These are phyloP conservation scores for Notamacropus eugenii DNA, from an alignment of 2,797 vertebrate genomes.

Conservation along the genomic window DNA sequence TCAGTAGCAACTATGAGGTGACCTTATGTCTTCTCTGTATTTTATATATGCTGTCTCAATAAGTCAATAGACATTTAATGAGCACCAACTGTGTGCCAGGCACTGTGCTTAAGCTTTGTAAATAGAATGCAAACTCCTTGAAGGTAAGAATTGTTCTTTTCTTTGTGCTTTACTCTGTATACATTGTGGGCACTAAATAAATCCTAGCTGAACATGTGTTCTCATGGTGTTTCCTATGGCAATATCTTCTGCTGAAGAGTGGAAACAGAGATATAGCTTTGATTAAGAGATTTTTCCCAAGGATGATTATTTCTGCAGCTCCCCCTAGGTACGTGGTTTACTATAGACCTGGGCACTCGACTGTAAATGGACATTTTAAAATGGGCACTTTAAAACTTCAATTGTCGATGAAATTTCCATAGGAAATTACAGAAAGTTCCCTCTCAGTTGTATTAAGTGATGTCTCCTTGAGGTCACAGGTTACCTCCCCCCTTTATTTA, in stretches of 20 bases:
- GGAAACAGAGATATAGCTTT: slow-evolving; percentile 29
- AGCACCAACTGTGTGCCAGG: too few species aligned
- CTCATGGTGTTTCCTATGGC: slow-evolving; percentile 16
- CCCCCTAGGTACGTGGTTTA: background rate
- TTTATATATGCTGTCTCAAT: background rate
- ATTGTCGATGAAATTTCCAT: slow-evolving; percentile 4
- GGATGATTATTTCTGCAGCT: slow-evolving; percentile 9
- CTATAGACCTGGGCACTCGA: background rate
- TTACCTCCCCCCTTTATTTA: slow-evolving; percentile 41
- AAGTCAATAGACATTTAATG: too few species aligned
- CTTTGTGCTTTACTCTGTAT: background rate
- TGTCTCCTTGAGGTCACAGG: background rate
- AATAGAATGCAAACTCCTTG: background rate
- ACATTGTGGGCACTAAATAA: background rate
- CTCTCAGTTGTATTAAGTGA: slow-evolving; percentile 13
- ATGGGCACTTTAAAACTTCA: background rate
- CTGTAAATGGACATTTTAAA: slow-evolving; percentile 16
- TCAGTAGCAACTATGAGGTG: background rate
- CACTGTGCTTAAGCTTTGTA: background rate
- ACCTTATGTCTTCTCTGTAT: background rate
- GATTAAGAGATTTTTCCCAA: slow-evolving; percentile 18
- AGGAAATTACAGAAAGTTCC: background rate
- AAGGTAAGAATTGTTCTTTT: background rate
- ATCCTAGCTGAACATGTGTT: background rate
- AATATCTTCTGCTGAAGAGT: slow-evolving; percentile 23